Evolutionary conservation across 2,113 vertebrate genomes (phyloP), one percentile per base, ranked within the genome.

Genomic region (Bagarius yarrelli): DNA sequence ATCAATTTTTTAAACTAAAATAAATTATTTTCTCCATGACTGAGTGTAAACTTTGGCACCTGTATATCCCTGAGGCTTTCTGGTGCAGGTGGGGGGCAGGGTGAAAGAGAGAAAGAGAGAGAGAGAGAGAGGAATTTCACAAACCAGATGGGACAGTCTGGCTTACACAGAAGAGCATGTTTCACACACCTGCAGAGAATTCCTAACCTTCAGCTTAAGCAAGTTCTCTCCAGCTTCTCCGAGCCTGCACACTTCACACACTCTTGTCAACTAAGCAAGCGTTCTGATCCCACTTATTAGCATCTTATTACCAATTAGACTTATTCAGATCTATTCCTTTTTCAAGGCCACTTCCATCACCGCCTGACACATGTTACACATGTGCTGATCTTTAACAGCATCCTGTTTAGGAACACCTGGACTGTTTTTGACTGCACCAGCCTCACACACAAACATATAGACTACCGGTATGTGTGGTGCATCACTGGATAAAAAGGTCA

Each of bases 141-240:
- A 76, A 83, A 81, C 71, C 84, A 86, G 79, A 87, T 87, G 83
- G 83, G 76, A 83, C 67, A 76, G 36, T 83, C 80, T 79, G 86
- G 74, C 67, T 32, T 66, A 77, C 79, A 70, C 30, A 77, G 81
- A 27, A 57, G 66, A 81, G 83, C 72, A 75, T 79, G 60, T 86
- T 86, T 81, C 81, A 84, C 80, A 86, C 86, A 87, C 85, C 84
- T 85, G 84, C 77, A 80, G 23, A 47, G 72, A 79, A 84, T 76
- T 81, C 82, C 69, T 81, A 74, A 78, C 74, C 75, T 72, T 25
- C 25, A 79, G 67, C 27, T 71, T 59, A 32, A 79, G 67, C 66
- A 79, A 84, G 79, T 78, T 63, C 82, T 18, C 34, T 40, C 63
- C 63, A 81, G 81, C 44, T 57, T 79, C 18, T 74, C 23, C 44